Evolutionary conservation across 2,113 vertebrate genomes (phyloP), one percentile per base, ranked within the genome.

Genomic region (Phyllostomus discolor): DNA sequence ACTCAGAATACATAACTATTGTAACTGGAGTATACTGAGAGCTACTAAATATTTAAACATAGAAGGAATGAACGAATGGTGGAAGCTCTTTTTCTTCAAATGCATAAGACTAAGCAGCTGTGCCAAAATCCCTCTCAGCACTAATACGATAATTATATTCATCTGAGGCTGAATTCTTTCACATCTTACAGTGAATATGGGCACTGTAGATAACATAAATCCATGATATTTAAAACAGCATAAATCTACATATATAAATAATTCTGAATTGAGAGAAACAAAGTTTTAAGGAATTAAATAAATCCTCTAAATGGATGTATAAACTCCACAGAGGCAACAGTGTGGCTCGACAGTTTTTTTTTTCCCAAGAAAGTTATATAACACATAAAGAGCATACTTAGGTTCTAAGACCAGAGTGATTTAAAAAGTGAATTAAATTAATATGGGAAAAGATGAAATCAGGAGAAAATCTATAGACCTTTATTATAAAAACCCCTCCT

Each of bases 211-310:
- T 5, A 80, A 76, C 38, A 72, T 67, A 93, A 83, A 73, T 52
- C 33, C 72, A 35, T 28, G 15, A 33, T 83, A 93, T 73, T 52
- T 96, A 87, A 87, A 92, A 72, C 31, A 93, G 43, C 46, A 11
- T 43, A 59, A 86, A 76, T 73, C 16, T 67, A 66, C 41, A 88
- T 67, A 50, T 38, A 67, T 20, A 82, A 86, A 88, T 87, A 59
- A 78, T 57, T 81, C n/a, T 95, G 52, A 88, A 31, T 76, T 91
- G 16, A 24, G 46, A 88, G 59, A 88, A 90, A 96, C 48, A 69
- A 48, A n/a, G 46, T 90, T 73, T 91, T 80, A 46, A 76, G 83
- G 35, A 91, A 87, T 82, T 15, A 89, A 92, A 79, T 57, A 72
- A 66, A 84, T 79, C 26, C 12, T 88, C 48, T 84, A 85, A 84